Evolutionary conservation across 2,113 vertebrate species (phyloP).

Genomic region (Orycteropus afer): DNA sequence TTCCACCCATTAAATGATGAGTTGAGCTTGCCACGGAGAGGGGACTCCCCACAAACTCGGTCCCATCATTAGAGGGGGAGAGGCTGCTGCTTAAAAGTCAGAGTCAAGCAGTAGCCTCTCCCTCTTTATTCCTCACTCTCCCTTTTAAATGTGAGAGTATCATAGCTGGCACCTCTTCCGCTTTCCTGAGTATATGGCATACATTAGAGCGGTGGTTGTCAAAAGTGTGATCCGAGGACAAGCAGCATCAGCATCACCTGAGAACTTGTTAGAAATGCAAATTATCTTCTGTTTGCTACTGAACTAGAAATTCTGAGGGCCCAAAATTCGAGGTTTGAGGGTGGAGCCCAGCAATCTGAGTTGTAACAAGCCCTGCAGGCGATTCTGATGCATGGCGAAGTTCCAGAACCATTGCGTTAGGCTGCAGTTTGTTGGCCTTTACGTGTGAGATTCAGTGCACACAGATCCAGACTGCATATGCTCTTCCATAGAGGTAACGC

Average conservation of each 20-base stretch:
- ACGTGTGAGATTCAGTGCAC: neutral
- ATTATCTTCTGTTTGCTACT: neutral
- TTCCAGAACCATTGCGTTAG: neutral
- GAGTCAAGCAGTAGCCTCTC: neutral
- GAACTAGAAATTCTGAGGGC: slow-evolving; percentile 30
- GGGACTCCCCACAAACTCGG: neutral
- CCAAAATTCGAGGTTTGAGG: too few species aligned
- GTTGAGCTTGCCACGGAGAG: neutral
- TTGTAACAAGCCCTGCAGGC: neutral
- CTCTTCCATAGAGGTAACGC: neutral
- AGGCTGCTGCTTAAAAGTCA: neutral
- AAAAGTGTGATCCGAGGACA: neutral
- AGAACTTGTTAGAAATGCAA: slow-evolving; percentile 17
- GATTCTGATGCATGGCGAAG: neutral
- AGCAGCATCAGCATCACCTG: slow-evolving; percentile 27
- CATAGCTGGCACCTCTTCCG: neutral
- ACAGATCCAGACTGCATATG: neutral
- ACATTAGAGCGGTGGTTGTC: neutral
- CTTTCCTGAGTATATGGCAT: neutral
- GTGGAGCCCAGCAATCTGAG: neutral
- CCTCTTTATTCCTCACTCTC: neutral
- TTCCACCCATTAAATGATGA: neutral
- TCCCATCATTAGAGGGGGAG: neutral
- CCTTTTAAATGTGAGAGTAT: slow-evolving; percentile 23
- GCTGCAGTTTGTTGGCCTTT: neutral